A percentile compares a stretch with the other conserved stretches of the same genome.
These are phyloP conservation scores for Zhuqinia jingwanae DNA, from an alignment of 2,888 invertebrate genomes.

Conservation along the genomic window DNA sequence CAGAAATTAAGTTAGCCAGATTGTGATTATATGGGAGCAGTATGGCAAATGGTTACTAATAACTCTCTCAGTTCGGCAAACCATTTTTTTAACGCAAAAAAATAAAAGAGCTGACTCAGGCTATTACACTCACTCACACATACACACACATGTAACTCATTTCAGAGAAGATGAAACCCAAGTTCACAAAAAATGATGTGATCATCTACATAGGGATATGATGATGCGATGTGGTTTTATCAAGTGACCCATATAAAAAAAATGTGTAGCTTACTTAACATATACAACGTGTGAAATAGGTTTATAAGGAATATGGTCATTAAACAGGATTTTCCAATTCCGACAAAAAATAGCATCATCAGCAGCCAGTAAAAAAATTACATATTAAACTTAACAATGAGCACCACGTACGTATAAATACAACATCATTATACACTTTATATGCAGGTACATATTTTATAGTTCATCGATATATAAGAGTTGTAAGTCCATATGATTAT, in stretches of 20 bases:
- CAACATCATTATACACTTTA: too few relatives aligned
- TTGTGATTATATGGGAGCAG: too few relatives aligned
- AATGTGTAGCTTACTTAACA: constrained; percentile 14
- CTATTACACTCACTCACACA: constrained; percentile 31
- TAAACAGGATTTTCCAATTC: constrained; percentile 16
- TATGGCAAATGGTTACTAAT: constrained; percentile 16
- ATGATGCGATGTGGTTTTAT: constrained; percentile 7
- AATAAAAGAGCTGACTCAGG: neutral
- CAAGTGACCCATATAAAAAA: constrained; percentile 20
- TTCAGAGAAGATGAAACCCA: neutral
- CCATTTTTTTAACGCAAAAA: neutral
- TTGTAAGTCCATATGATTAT: too few relatives aligned
- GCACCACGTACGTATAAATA: too few relatives aligned
- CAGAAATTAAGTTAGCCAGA: neutral
- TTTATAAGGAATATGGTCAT: neutral
- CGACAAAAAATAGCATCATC: neutral
- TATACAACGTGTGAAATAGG: neutral
- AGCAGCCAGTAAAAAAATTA: too few relatives aligned
- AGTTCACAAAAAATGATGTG: neutral
- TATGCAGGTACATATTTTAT: too few relatives aligned
- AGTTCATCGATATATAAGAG: too few relatives aligned
- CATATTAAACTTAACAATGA: too few relatives aligned
- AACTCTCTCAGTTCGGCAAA: constrained; percentile 6
- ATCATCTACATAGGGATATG: too few relatives aligned
- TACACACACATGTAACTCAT: neutral